These are phyloP conservation scores for Pyrochroa serraticornis DNA, from an alignment of 2,888 invertebrate genomes.

Conservation along the genomic window DNA sequence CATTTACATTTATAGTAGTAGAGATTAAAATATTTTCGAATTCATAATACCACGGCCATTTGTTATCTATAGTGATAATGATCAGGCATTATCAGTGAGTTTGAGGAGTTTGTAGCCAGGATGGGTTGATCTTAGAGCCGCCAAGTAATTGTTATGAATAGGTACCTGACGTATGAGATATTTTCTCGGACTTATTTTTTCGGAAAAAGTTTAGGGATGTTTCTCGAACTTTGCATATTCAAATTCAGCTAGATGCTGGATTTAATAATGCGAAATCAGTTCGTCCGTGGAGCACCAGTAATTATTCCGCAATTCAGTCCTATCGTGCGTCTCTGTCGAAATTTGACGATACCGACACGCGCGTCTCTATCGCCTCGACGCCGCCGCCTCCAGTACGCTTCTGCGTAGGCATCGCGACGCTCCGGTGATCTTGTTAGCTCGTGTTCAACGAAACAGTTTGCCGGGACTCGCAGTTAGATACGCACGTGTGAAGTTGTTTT, in stretches of 20 bases:
- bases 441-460: conserved; percentile 26
- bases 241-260: neutral
- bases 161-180: too few species aligned
- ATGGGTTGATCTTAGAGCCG: too few species aligned
- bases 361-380: conserved; percentile 23
- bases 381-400: conserved; percentile 17
- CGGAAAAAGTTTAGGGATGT: too few species aligned
- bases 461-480: conserved; percentile 23
- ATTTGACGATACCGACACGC: neutral
- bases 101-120: too few species aligned
- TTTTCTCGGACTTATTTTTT: too few species aligned
- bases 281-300: conserved; percentile 23
- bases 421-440: conserved; percentile 21
- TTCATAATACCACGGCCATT: too few species aligned
- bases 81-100: too few species aligned
- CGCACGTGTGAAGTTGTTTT: conserved; percentile 2
- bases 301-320: conserved; percentile 10
- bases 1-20: too few species aligned
- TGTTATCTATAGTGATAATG: too few species aligned
- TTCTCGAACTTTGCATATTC: too few species aligned
- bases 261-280: conserved; percentile 11
- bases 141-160: too few species aligned
- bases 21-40: too few species aligned
- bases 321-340: neutral
- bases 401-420: conserved; percentile 33